Evolutionary conservation across 2,797 vertebrate genomes (phyloP), one percentile per base, ranked within the genome.

Genomic region (Dromococcyx pavoninus): DNA sequence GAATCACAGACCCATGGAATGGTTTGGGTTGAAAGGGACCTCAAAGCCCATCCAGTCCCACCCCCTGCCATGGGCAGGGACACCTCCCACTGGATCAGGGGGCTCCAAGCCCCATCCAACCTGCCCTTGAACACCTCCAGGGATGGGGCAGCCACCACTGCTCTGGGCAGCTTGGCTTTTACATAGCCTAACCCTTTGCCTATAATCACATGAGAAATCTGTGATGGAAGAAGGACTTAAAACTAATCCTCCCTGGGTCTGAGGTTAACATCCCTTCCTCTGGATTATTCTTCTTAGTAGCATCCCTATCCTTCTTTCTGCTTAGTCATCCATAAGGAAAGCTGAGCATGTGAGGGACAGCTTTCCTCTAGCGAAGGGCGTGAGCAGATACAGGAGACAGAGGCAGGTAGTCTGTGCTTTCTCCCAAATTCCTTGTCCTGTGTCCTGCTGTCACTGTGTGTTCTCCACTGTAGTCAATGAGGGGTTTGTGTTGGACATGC

Each of bases 221-320:
- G 50, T 39, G 66, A 54, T 81, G 22, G 89, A 65, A 28, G 73
- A 10, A 46, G 53, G 67, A 48, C 15, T 93, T 86, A 33, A 66
- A 91, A 51, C 65, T 94, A 77, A 93, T 93, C 87, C 39, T 93
- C 7, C 23, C 62, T 25, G 54, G 21, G 39, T 86, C 72, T 2
- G 16, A 58, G 62, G 85, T 92, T 86, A 91, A 88, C 35, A 56
- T 88, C 67, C 74, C 94, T 92, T 86, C 43, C 62, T 84, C 62
- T 73, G 66, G 91, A 77, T 95, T 83, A 77, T 89, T 84, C 83
- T 89, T 75, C 70, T 51, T 81, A 35, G 62, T 44, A 19, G 41
- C 54, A 50, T 91, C 67, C 44, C 48, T 84, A 3, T 82, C 86
- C 75, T 90, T 67, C 91, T 48, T 25, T 89, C 87, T 91, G 85